These are phyloP conservation scores for Rhinichthys klamathensis DNA, from an alignment of 2,113 vertebrate genomes.

Conservation along the genomic window DNA sequence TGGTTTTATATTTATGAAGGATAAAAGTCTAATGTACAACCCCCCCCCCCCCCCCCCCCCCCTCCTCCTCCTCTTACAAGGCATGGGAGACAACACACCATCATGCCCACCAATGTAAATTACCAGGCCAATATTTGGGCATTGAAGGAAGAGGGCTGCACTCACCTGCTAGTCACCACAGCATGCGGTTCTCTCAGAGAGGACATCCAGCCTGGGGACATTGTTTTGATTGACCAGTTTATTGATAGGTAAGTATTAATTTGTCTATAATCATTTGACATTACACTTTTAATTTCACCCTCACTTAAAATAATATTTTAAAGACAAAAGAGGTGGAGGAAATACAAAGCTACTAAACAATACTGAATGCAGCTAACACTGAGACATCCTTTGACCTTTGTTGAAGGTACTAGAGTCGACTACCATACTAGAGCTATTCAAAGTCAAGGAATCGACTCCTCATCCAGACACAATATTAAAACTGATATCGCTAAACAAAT, in stretches of 20 bases:
- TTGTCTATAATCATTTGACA: not conserved
- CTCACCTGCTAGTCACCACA: conserved; percentile 89
- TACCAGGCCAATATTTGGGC: conserved; percentile 97
- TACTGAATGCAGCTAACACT: too few species aligned
- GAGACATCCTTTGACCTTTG: too few species aligned
- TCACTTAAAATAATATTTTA: not conserved
- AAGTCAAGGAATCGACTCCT: too few species aligned
- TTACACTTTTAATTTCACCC: not conserved
- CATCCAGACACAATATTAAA: too few species aligned
- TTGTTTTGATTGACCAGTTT: conserved; percentile 94
- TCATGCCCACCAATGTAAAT: conserved; percentile 92
- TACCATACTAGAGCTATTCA: too few species aligned
- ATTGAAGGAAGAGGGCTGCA: conserved; percentile 89
- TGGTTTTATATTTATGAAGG: not conserved
- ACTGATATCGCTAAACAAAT: too few species aligned
- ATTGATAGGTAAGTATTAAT: conserved; percentile 84
- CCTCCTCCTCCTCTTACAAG: too few species aligned
- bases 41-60: too few species aligned
- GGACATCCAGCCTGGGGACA: conserved; percentile 94
- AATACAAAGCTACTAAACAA: too few species aligned
- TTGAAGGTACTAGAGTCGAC: too few species aligned
- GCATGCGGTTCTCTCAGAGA: conserved; percentile 94
- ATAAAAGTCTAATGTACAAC: not conserved
- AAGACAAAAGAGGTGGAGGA: not conserved
- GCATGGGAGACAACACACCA: conserved; percentile 92